phyloP scores from a whole-genome alignment of 2,888 invertebrate genomes.

The Melinopterus prodromus region DNA sequence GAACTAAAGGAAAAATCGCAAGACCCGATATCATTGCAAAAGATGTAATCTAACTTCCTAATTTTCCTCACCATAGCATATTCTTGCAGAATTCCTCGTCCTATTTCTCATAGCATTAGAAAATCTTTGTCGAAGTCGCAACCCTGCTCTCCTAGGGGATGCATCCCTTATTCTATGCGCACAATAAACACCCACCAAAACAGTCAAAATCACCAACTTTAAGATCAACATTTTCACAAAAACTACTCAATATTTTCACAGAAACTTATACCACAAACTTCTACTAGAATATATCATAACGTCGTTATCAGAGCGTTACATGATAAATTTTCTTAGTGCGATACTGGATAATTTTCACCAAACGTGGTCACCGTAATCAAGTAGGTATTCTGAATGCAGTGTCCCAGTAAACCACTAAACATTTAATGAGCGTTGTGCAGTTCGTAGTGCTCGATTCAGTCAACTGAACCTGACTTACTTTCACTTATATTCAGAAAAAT shows the following conservation, averaged over 20 bases:
- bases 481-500: not conserved
- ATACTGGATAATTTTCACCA: not conserved
- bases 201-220: constrained; percentile 13
- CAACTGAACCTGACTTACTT: not conserved
- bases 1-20: too few relatives aligned
- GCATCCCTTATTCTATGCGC: constrained; percentile 21
- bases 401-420: not conserved
- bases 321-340: too few relatives aligned
- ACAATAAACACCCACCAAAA: not conserved
- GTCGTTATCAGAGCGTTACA: too few relatives aligned
- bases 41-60: too few relatives aligned
- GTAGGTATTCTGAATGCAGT: not conserved
- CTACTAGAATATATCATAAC: too few relatives aligned
- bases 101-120: constrained; percentile 35
- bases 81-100: constrained; percentile 36
- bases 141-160: constrained; percentile 12
- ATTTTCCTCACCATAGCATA: constrained; percentile 49
- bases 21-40: too few relatives aligned
- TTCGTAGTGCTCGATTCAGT: not conserved
- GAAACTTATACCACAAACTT: too few relatives aligned
- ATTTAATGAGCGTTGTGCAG: not conserved
- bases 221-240: constrained; percentile 12
- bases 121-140: constrained; percentile 34
- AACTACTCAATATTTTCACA: not conserved
- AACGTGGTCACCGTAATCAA: not conserved